Evolutionary conservation across 1,140 invertebrate genomes (phyloP), one percentile per base, ranked within the genome.

Genomic region (Sarcophaga bullata): DNA sequence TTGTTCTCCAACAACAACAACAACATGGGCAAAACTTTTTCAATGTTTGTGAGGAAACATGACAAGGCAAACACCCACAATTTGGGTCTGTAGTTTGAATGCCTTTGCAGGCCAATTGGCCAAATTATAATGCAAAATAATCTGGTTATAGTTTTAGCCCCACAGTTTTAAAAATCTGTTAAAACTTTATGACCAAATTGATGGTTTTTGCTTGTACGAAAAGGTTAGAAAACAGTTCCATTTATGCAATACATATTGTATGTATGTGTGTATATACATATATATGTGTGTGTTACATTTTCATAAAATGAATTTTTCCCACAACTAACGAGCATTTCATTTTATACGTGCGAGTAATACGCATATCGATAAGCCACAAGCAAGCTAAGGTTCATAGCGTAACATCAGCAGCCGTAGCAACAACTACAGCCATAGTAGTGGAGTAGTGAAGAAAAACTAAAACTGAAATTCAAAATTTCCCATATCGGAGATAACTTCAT

Each of bases 391-490:
- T 78, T 50, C 19, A 50, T 50, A n/a, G 62, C 37, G 11, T 9
- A 72, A 25, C n/a, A 25, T 0, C 4, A 37, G 19, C 62, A 68
- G 19, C 17, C 11, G 1, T 4, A 37, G 25, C n/a, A 68, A 19
- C 4, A 68, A 19, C n/a, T n/a, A 68, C 58, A 68, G 19, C 25
- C 17, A 68, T 68, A 8, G 19, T 68, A 68, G 13, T 58, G n/a
- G n/a, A 58, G n/a, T 58, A 68, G 19, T 19, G 25, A 13, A 10
- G 6, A 75, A 47, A 52, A 25, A 68, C 15, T 19, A 68, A 25
- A 78, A 78, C n/a, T 78, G 49, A 78, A 37, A 52, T 78, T 78
- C 75, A 78, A 78, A 78, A 78, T 78, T 78, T 78, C 75, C 75
- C 75, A 78, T 78, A 78, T 78, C 75, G 52, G 48, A 76, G 46